phyloP scores from a whole-genome alignment of 2,113 vertebrate species.

The Leucopsar rothschildi region DNA sequence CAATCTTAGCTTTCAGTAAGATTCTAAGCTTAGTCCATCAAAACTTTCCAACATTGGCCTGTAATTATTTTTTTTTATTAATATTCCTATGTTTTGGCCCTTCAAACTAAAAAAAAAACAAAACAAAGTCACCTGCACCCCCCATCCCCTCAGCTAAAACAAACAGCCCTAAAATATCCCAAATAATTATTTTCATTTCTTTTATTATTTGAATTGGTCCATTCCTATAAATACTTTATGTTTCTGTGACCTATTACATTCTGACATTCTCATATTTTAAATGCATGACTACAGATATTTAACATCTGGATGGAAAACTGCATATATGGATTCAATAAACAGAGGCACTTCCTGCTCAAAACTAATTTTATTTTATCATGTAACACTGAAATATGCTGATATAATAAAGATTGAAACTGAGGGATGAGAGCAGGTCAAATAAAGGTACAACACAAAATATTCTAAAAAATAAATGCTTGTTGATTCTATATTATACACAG shows the following conservation, averaged over 20 bases:
- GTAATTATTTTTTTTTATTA: background rate
- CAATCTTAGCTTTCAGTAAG: background rate
- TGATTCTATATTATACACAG: background rate
- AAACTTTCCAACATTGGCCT: background rate
- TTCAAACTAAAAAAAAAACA: background rate
- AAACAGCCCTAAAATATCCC: background rate
- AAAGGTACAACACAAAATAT: background rate
- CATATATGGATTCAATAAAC: background rate
- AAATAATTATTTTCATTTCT: background rate
- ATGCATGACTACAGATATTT: background rate
- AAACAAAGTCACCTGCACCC: fast-evolving
- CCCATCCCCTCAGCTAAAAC: background rate
- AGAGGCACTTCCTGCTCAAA: background rate
- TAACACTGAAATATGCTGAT: background rate
- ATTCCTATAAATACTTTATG: background rate
- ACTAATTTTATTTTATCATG: background rate
- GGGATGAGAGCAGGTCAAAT: background rate
- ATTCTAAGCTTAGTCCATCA: background rate
- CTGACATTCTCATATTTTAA: background rate
- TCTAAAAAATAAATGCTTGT: background rate
- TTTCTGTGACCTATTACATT: background rate
- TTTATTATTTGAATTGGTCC: background rate
- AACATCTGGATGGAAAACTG: background rate
- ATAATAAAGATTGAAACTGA: background rate
- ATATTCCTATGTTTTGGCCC: background rate